These are phyloP conservation scores for Epirrita christyi DNA, from an alignment of 2,888 invertebrate species.

Conservation along the genomic window DNA sequence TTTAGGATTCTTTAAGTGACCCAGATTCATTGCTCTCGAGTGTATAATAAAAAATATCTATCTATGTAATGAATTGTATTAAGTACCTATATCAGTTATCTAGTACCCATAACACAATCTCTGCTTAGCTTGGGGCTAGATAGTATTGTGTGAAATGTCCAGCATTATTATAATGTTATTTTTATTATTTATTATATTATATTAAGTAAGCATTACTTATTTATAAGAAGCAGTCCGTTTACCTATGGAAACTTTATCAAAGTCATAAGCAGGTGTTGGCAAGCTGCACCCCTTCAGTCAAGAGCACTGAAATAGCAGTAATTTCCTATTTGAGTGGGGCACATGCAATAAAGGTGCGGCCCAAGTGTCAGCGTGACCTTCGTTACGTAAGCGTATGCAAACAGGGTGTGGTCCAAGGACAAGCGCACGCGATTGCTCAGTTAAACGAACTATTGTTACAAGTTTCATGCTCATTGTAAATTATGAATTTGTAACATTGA, in stretches of 20 bases:
- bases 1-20: too few species aligned
- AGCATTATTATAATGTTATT: too few species aligned
- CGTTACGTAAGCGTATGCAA: conserved; percentile 70
- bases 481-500: too few species aligned
- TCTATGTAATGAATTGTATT: too few species aligned
- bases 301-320: conserved; percentile 60
- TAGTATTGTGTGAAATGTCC: too few species aligned
- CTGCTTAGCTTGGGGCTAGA: too few species aligned
- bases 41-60: too few species aligned
- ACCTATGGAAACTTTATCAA: conserved; percentile 1
- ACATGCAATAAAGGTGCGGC: conserved; percentile 68
- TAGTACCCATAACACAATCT: too few species aligned
- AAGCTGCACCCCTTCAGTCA: conserved; percentile 23
- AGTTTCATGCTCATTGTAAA: not conserved
- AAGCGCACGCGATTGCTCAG: conserved; percentile 45
- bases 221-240: not conserved
- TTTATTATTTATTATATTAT: too few species aligned
- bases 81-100: too few species aligned
- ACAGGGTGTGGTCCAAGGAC: conserved; percentile 63
- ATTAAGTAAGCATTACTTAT: too few species aligned
- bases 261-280: conserved; percentile 8
- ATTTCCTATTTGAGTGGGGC: conserved; percentile 62
- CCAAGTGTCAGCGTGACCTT: conserved; percentile 68
- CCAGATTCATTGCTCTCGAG: too few species aligned
- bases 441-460: not conserved